A percentile compares a stretch with the other conserved stretches of the same genome.
Evolutionary conservation across 2,888 invertebrate species (phyloP).

Genomic region (Serrognathus titanus): DNA sequence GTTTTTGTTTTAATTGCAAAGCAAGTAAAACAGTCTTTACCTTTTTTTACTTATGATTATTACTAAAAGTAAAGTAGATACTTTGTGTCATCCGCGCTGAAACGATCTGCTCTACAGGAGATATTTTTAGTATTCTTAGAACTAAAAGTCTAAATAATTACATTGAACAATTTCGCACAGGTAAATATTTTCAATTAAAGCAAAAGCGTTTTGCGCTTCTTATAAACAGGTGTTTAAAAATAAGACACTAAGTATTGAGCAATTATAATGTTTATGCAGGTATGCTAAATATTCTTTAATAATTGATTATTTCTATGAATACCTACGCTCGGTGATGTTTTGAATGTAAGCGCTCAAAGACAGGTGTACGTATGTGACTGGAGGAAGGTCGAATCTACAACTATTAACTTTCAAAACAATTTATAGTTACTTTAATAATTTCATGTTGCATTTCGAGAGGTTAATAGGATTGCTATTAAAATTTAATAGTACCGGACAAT

Average conservation of each 20-base stretch:
- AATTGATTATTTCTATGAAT: slow-evolving; percentile 2
- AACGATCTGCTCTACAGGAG: too few species aligned
- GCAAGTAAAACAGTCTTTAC: too few species aligned
- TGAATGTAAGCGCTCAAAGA: background rate
- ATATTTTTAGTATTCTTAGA: too few species aligned
- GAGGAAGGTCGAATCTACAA: slow-evolving; percentile 3
- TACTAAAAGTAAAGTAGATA: too few species aligned
- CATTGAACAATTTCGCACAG: too few species aligned
- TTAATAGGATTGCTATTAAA: background rate
- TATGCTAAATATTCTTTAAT: slow-evolving; percentile 1
- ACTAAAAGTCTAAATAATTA: too few species aligned
- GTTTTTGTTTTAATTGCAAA: too few species aligned
- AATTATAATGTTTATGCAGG: background rate
- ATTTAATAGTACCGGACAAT: too few species aligned
- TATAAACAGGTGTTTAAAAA: background rate
- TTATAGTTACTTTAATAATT: background rate
- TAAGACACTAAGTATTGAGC: background rate
- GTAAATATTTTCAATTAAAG: too few species aligned
- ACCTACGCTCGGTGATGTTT: background rate
- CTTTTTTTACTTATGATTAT: too few species aligned
- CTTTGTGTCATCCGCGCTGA: too few species aligned
- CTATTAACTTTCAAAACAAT: slow-evolving; percentile 2
- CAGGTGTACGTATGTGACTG: background rate
- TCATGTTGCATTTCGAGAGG: background rate
- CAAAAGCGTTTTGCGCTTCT: background rate